Percentiles rank a stretch among this genome's conserved stretches.
phyloP scores from a whole-genome alignment of 2,113 vertebrate genomes.

The Misgurnus mizolepis region DNA sequence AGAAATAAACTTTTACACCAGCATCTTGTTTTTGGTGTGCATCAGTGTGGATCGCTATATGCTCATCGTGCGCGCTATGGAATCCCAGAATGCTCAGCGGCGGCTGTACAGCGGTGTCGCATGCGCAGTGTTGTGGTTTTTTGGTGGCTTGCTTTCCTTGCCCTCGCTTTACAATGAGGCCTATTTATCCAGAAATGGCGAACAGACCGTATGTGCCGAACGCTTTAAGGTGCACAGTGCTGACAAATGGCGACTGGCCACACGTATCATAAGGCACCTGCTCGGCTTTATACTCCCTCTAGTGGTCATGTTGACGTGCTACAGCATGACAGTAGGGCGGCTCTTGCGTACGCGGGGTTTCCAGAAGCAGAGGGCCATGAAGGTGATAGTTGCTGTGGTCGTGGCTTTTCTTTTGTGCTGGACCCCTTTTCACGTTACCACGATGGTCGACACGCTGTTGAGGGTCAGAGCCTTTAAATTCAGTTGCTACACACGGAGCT shows the following conservation, averaged over 20 bases:
- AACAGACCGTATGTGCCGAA: conserved; percentile 55
- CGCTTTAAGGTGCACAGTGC: conserved; percentile 53
- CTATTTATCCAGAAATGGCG: fast-evolving
- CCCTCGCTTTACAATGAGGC: conserved; percentile 64
- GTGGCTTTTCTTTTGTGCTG: conserved; percentile 74
- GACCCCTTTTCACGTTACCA: conserved; percentile 69
- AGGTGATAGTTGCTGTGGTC: conserved; percentile 73
- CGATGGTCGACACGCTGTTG: conserved; percentile 66
- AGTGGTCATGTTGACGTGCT: conserved; percentile 71
- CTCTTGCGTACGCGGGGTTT: conserved; percentile 72
- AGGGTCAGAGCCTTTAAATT: conserved; percentile 46
- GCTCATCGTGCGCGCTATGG: conserved; percentile 72
- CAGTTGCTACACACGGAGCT: conserved; percentile 47
- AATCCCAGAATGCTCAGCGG: conserved; percentile 52
- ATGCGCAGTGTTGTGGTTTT: conserved; percentile 67
- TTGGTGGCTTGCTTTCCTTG: conserved; percentile 65
- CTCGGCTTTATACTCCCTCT: conserved; percentile 73
- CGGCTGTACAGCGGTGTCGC: conserved; percentile 57
- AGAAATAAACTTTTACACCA: conserved; percentile 78
- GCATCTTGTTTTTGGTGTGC: conserved; percentile 77
- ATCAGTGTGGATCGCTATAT: conserved; percentile 79
- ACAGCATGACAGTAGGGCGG: conserved; percentile 65
- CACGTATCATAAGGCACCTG: conserved; percentile 60
- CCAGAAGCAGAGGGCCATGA: conserved; percentile 76
- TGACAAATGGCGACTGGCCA: conserved; percentile 65